A percentile compares a stretch with the other conserved stretches of the same genome.
These are phyloP conservation scores for Stegodyphus dumicola DNA, from an alignment of 1,140 invertebrate genomes.

Conservation along the genomic window DNA sequence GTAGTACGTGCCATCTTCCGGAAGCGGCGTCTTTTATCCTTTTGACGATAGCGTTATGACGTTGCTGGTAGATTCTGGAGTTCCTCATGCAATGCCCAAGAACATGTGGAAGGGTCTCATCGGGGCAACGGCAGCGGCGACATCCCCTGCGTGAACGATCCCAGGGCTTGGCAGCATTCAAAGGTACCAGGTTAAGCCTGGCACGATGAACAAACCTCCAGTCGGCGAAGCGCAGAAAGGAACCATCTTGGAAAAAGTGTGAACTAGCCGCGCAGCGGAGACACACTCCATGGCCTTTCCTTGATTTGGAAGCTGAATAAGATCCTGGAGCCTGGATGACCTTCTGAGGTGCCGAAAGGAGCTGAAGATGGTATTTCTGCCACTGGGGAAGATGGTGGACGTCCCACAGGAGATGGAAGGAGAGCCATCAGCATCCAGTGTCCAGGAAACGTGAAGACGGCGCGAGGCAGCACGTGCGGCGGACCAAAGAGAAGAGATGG, in stretches of 20 bases:
- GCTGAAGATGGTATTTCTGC: fast-evolving
- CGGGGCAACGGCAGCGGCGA: neutral
- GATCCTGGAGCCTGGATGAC: too few relatives aligned
- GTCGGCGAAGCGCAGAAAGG: neutral
- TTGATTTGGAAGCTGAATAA: neutral
- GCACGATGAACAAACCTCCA: neutral
- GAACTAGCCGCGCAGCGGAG: neutral
- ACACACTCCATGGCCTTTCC: neutral
- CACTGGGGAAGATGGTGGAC: neutral
- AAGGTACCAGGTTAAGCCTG: neutral
- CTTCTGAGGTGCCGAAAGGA: fast-evolving
- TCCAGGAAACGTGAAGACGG: too few relatives aligned
- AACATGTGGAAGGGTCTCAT: neutral
- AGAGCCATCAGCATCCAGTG: neutral
- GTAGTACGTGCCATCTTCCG: neutral
- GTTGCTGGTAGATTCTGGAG: neutral
- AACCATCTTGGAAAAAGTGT: neutral
- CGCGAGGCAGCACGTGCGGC: too few relatives aligned
- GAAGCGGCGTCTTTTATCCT: neutral
- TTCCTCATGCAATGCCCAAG: neutral
- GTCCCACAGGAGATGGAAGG: neutral
- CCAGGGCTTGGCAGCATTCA: neutral
- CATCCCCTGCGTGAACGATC: neutral
- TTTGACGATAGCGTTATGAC: neutral
- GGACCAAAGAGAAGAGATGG: too few relatives aligned